Evolutionary conservation across 2,113 vertebrate species (phyloP), one percentile per base, ranked within the genome.

Genomic region (Rutilus rutilus): DNA sequence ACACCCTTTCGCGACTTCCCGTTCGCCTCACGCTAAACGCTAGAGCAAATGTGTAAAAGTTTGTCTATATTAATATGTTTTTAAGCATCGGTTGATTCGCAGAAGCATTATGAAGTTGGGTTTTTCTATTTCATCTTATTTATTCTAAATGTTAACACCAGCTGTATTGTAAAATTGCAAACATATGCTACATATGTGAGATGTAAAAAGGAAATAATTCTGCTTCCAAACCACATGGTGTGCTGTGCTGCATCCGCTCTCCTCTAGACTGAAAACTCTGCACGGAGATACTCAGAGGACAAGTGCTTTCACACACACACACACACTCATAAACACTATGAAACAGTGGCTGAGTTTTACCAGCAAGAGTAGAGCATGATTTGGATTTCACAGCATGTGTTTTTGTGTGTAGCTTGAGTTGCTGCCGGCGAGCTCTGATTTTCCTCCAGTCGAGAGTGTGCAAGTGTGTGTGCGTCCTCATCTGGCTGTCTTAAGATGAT

Each of bases 401-500:
- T 23, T 52, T 39, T 86, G 64, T 47, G 47, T 74, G 8, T 74
- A 2, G 25, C 45, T n/a, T 86, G 67, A 33, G 67, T 25, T 67
- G 6, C 45, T 82, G 60, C 45, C 0, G 19, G 39, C 42, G 11
- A 52, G 62, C 17, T 69, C 3, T 50, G 2, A 42, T 59, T 78
- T 78, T 59, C 52, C 36, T 79, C 33, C 7, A n/a, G 1, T 71
- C 39, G 21, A 27, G 50, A 60, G 64, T 73, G 52, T 80, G 65
- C 30, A 4, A 78, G 75, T 21, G 74, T 62, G 65, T 52, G 65
- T 78, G 74, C 73, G 62, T 85, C 52, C 91, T 91, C 91, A 92
- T 92, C 92, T 94, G 75, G 93, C 91, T 90, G 89, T 90, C 93
- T 88, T 91, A 89, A 91, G 89, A 94, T 91, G 92, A 94, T 92